Evolutionary conservation across 2,113 vertebrate species (phyloP).

Genomic region (Oplegnathus fasciatus): DNA sequence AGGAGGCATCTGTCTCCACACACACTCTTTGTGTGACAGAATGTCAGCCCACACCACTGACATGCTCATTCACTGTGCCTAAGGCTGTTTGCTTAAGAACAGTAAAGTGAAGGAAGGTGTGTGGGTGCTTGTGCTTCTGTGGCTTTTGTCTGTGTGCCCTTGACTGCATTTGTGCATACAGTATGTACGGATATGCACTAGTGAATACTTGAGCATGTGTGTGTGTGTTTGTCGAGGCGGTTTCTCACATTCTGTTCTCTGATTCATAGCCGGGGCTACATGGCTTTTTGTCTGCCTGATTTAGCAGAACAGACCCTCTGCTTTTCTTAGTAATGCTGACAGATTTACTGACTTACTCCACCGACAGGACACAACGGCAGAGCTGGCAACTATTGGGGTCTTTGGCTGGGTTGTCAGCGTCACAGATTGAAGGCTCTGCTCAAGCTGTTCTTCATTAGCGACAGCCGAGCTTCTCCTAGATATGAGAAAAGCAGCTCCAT

Average conservation of each 20-base stretch:
- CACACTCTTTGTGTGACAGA: slow-evolving; percentile 68
- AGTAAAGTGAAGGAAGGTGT: slow-evolving; percentile 71
- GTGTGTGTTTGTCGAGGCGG: slow-evolving; percentile 36
- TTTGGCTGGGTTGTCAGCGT: slow-evolving; percentile 69
- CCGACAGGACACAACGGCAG: slow-evolving; percentile 64
- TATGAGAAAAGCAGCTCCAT: slow-evolving; percentile 55
- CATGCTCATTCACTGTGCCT: slow-evolving; percentile 69
- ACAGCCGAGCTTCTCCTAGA: slow-evolving; percentile 56
- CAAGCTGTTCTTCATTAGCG: slow-evolving; percentile 75
- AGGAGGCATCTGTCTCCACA: slow-evolving; percentile 51
- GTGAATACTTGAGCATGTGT: slow-evolving; percentile 38
- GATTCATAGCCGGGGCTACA: slow-evolving; percentile 62
- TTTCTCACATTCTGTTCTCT: slow-evolving; percentile 71
- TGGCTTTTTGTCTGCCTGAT: slow-evolving; percentile 72
- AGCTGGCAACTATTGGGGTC: slow-evolving; percentile 58
- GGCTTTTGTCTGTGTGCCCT: slow-evolving; percentile 68
- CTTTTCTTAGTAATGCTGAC: slow-evolving; percentile 70
- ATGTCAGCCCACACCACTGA: slow-evolving; percentile 68
- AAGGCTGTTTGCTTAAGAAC: slow-evolving; percentile 72
- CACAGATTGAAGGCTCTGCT: slow-evolving; percentile 75
- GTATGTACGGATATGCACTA: slow-evolving; percentile 46
- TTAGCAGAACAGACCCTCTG: slow-evolving; percentile 68
- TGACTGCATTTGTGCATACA: slow-evolving; percentile 64
- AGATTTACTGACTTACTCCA: slow-evolving; percentile 76
- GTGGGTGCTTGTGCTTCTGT: slow-evolving; percentile 62